Evolutionary conservation across 2,113 vertebrate species (phyloP).

Genomic region (Coryphaenoides rupestris): DNA sequence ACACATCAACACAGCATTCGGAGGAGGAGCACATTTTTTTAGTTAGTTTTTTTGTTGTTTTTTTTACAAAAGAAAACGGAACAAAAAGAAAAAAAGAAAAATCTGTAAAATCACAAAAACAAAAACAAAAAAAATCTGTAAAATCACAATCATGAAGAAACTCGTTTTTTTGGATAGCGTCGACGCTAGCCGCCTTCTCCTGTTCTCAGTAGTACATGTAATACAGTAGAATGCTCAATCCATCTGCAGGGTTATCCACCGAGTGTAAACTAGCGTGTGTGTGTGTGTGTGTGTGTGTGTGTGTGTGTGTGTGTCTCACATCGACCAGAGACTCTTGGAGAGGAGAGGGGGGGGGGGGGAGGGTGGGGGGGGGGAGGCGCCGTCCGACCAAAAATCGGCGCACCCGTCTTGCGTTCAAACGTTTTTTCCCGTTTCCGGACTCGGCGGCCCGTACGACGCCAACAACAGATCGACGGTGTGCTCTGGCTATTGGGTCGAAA

Average conservation of each 20-base stretch:
- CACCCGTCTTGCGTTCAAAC: too few species aligned
- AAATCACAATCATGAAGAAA: conserved; percentile 53
- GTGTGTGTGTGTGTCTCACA: conserved; percentile 16
- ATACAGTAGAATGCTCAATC: conserved; percentile 51
- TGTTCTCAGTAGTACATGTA: conserved; percentile 34
- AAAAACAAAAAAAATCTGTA: conserved; percentile 54
- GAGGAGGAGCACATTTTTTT: conserved; percentile 15
- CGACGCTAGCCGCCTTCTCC: conserved; percentile 31
- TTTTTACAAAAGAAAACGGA: too few species aligned
- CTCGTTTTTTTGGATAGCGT: conserved; percentile 31
- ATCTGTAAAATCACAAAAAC: too few species aligned
- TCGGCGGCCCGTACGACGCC: too few species aligned
- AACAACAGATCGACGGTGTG: conserved; percentile 51
- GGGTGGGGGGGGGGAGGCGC: too few species aligned
- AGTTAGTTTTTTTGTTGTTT: too few species aligned
- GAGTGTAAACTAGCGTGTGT: conserved; percentile 24
- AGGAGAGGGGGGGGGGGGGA: too few species aligned
- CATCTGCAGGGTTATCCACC: conserved; percentile 33
- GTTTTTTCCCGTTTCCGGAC: too few species aligned
- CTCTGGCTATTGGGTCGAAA: conserved; percentile 53
- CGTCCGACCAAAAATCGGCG: too few species aligned
- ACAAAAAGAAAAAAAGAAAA: conserved; percentile 52
- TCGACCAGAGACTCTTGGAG: conserved; percentile 38
- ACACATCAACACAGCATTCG: conserved; percentile 66
- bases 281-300: conserved; percentile 3